A percentile compares a stretch with the other conserved stretches of the same genome.
These are phyloP conservation scores for Caranx melampygus DNA, from an alignment of 2,113 vertebrate genomes.

Conservation along the genomic window DNA sequence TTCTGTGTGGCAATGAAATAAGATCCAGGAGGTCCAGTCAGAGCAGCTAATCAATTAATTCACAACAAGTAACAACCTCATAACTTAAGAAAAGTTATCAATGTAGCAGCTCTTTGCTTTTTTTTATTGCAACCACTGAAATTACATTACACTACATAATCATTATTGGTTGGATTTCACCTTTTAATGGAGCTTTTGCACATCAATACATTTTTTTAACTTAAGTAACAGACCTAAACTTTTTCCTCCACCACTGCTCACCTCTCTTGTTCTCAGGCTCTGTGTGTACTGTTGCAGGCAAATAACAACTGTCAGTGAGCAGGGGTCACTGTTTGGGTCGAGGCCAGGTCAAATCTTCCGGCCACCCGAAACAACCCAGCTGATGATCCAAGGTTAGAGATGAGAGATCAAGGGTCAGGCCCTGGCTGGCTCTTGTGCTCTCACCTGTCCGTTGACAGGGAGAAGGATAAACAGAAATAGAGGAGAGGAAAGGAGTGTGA, in stretches of 20 bases:
- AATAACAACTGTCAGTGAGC: slow-evolving; percentile 72
- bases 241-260: neutral
- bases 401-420: slow-evolving; percentile 60
- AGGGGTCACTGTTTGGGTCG: slow-evolving; percentile 50
- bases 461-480: slow-evolving; percentile 51
- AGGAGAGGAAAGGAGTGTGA: slow-evolving; percentile 39
- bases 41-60: too few species aligned
- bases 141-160: too few species aligned
- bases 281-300: slow-evolving; percentile 34
- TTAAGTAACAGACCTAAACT: neutral
- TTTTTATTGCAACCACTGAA: too few species aligned
- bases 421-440: slow-evolving; percentile 15
- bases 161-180: too few species aligned
- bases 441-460: slow-evolving; percentile 71
- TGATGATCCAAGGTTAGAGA: slow-evolving; percentile 66
- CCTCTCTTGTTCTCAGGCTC: slow-evolving; percentile 44
- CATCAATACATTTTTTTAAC: neutral
- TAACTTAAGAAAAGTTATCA: too few species aligned
- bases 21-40: too few species aligned
- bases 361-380: slow-evolving; percentile 62
- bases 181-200: neutral
- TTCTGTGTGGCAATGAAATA: too few species aligned
- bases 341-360: slow-evolving; percentile 62
- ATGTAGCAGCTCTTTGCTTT: too few species aligned
- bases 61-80: too few species aligned